Evolutionary conservation across 2,797 vertebrate genomes (phyloP), one percentile per base, ranked within the genome.

Genomic region (Dicrostonyx torquatus): DNA sequence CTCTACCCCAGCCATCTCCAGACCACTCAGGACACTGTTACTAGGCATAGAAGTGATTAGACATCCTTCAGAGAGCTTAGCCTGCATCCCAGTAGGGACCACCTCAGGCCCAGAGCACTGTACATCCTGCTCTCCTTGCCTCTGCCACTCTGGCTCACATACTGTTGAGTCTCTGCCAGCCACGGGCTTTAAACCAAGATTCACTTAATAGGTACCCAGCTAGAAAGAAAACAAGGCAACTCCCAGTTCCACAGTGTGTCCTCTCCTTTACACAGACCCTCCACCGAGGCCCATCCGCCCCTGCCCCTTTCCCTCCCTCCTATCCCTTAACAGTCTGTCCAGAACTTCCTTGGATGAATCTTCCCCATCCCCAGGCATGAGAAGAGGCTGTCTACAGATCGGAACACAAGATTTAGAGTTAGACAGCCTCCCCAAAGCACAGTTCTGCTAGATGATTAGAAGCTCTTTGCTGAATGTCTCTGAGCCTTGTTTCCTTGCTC

Each of bases 211-310:
- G 96, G 92, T 62, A n/a, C 82, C 96, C 94, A 97, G 97, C 97
- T 97, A 96, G 95, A 97, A 97, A 97, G 98, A 97, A 97, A 97
- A 98, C 97, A 97, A 97, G 97, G 91, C 98, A 97, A 94, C 53
- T 43, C 72, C 87, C 15, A 10, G 14, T 29, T 76, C 48, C 58
- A 60, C 20, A 34, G 20, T 9, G 9, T 64, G 31, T 34, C 31
- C 17, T 18, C 48, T 77, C 66, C 45, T 90, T 64, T 48, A 45
- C 15, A n/a, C 68, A 40, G 55, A 60, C 89, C 55, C 75, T 86
- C 87, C 77, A 48, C 18, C 0, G 18, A 73, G 68, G 64, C 0
- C 83, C 50, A 10, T 15, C 12, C 2, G 29, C 24, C 58, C 45
- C 48, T 31, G 20, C 43, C 43, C 43, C 43, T 43, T 86, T 40